Percentiles rank a stretch among this genome's conserved stretches.
phyloP scores from a whole-genome alignment of 1,140 invertebrate genomes.

The Triops longicaudatus region DNA sequence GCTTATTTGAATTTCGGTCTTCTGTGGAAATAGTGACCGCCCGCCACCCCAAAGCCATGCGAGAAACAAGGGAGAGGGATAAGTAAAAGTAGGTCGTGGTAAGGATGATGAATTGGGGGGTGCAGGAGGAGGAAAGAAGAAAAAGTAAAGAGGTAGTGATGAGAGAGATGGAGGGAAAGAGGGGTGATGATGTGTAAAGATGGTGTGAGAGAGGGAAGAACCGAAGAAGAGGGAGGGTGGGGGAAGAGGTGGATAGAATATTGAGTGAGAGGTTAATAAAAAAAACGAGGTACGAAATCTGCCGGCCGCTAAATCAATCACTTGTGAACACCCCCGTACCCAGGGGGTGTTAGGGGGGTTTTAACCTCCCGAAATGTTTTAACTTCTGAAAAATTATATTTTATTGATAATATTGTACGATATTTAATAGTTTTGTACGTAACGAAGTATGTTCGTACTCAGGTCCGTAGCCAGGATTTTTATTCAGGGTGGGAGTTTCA shows the following conservation, averaged over 20 bases:
- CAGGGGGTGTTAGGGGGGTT: no score
- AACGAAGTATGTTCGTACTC: no score
- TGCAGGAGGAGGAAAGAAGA: background rate
- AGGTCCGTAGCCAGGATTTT: no score
- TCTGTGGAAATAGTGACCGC: background rate
- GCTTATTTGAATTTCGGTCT: background rate
- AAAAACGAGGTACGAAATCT: background rate
- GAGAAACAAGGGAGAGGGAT: slow-evolving; percentile 2
- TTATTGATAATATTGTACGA: no score
- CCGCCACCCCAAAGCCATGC: background rate
- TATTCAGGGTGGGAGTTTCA: no score
- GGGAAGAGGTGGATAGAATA: background rate
- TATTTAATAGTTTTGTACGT: no score
- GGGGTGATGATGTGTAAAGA: background rate
- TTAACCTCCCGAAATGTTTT: no score
- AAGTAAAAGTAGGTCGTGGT: slow-evolving; percentile 6
- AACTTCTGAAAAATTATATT: no score
- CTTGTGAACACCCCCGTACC: no score
- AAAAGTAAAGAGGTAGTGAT: background rate
- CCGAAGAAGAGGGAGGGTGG: no score
- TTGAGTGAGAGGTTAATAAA: background rate
- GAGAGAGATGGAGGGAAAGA: background rate
- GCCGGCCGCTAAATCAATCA: slow-evolving; percentile 1
- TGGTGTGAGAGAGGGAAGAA: background rate
- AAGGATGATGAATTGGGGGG: slow-evolving; percentile 5